Percentiles rank a stretch among this genome's conserved stretches.
Conservation (phyloP, 2,113 vertebrate species). For the Anarhynchus alexandrinus region DNA sequence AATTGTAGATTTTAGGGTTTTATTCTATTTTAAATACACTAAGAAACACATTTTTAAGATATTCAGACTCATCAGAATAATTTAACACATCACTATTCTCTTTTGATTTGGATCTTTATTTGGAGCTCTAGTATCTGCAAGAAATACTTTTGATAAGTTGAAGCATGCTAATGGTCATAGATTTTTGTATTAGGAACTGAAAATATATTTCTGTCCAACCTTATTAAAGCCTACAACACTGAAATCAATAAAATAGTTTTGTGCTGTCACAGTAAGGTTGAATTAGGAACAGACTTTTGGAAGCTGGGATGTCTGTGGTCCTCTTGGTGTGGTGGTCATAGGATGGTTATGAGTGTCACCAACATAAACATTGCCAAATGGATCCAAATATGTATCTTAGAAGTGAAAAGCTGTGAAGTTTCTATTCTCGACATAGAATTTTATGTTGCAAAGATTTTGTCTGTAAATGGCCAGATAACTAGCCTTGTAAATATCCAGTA, state of each 20-base stretch:
- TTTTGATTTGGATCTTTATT: background rate
- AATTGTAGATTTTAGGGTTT: background rate
- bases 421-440: background rate
- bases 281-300: background rate
- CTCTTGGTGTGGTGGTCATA: background rate
- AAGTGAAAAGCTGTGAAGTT: background rate
- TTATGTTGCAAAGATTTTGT: background rate
- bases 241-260: background rate
- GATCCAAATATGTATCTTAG: background rate
- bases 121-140: background rate
- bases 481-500: background rate
- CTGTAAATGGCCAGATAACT: background rate
- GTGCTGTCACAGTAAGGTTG: background rate
- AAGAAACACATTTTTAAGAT: background rate
- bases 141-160: background rate
- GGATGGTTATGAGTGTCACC: background rate
- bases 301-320: background rate
- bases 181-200: background rate
- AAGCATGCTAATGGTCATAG: background rate
- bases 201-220: background rate
- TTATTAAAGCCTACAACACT: background rate
- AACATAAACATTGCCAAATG: background rate
- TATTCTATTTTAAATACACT: background rate
- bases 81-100: background rate
- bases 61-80: background rate